A percentile compares a stretch with the other conserved stretches of the same genome.
These are phyloP conservation scores for Muntiacus muntjak DNA, from an alignment of 2,113 vertebrate genomes.

Conservation along the genomic window DNA sequence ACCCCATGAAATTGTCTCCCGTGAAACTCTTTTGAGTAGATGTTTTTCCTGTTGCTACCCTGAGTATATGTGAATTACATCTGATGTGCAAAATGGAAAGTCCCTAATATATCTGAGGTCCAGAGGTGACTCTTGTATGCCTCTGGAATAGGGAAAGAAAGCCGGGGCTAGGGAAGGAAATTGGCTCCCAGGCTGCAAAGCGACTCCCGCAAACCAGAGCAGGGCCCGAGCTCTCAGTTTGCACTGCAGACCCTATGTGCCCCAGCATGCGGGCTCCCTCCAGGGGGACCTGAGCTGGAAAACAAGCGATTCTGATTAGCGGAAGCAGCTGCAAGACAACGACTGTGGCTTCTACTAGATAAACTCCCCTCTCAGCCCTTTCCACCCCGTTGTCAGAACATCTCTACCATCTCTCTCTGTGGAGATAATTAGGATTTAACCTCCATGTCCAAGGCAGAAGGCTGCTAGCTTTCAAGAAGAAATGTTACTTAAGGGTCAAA, in stretches of 20 bases:
- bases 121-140: background rate
- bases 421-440: slow-evolving; percentile 65
- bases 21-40: background rate
- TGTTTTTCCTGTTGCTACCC: background rate
- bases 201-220: background rate
- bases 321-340: background rate
- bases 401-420: slow-evolving; percentile 31
- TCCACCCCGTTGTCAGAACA: background rate
- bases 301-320: background rate
- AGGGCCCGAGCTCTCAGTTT: background rate
- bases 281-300: background rate
- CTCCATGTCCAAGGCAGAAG: slow-evolving; percentile 18
- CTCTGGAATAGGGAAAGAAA: background rate
- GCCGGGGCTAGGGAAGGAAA: background rate
- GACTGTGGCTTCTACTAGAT: slow-evolving; percentile 1
- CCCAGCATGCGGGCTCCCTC: background rate
- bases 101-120: background rate
- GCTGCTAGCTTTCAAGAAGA: slow-evolving; percentile 42
- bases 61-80: background rate
- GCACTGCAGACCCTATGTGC: background rate
- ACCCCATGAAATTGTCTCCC: background rate
- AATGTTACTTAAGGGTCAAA: slow-evolving; percentile 46
- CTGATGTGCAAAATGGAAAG: background rate
- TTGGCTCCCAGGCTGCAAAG: background rate
- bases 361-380: slow-evolving; percentile 17